Evolutionary conservation across 2,888 invertebrate genomes (phyloP).

Genomic region (Nomada goodeniana): DNA sequence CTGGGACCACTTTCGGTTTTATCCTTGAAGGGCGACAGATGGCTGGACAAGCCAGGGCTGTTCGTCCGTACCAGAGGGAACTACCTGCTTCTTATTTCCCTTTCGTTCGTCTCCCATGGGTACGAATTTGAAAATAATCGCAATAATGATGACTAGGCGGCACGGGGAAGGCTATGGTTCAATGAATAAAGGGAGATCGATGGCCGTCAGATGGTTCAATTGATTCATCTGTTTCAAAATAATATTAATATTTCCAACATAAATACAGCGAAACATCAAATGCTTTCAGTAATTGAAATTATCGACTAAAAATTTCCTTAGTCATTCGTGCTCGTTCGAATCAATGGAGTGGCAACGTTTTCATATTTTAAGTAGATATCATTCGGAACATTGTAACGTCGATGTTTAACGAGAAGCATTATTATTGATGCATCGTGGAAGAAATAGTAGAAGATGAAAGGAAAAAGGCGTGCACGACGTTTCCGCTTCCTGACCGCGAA

Average conservation of each 20-base stretch:
- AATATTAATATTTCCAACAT: background rate
- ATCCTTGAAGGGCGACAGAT: conserved; percentile 65
- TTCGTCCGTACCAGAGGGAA: conserved; percentile 56
- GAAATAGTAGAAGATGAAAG: conserved; percentile 27
- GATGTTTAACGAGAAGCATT: background rate
- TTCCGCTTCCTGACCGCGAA: conserved; percentile 60
- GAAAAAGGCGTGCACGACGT: background rate
- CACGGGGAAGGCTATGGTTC: conserved; percentile 5
- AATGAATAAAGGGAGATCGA: conserved; percentile 26
- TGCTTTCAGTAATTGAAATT: background rate
- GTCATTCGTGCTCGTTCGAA: background rate
- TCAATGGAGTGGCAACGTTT: background rate
- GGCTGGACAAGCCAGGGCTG: conserved; percentile 58
- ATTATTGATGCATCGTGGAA: conserved; percentile 1
- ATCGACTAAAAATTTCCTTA: too few species aligned
- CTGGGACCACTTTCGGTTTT: conserved; percentile 54
- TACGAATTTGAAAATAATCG: conserved; percentile 59
- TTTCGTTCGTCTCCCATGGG: conserved; percentile 44
- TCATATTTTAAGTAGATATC: background rate
- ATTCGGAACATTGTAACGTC: background rate
- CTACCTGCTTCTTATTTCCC: conserved; percentile 41
- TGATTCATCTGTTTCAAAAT: conserved; percentile 5
- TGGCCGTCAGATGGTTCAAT: conserved; percentile 3
- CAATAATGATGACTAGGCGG: conserved; percentile 41
- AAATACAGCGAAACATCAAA: background rate